Conservation (phyloP, 2,888 invertebrate genomes). For the Caradrina clavipalpis region DNA sequence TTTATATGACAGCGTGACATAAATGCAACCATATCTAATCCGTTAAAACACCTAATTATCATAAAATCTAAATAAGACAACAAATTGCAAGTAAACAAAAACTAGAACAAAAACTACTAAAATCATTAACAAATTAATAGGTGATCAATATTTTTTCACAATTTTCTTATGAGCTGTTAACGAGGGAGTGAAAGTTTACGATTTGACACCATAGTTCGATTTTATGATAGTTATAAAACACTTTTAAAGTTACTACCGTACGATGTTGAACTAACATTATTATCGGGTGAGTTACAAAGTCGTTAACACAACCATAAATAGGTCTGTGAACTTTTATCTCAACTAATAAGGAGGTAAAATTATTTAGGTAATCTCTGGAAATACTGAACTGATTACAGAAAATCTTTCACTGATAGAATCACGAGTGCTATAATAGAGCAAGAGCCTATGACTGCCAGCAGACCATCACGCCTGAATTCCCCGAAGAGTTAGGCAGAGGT, state of each 20-base stretch:
- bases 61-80: constrained; percentile 33
- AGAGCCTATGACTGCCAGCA: no score
- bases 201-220: constrained; percentile 77
- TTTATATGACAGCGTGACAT: no score
- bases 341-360: background rate
- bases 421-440: no score
- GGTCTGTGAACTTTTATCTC: constrained; percentile 44
- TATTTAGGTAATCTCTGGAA: no score
- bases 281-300: constrained; percentile 52
- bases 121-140: constrained; percentile 49
- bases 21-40: background rate
- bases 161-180: constrained; percentile 81
- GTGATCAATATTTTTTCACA: constrained; percentile 62
- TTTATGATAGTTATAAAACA: constrained; percentile 82
- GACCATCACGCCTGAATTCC: no score
- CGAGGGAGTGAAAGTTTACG: constrained; percentile 84
- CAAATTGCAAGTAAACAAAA: constrained; percentile 25
- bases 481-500: no score
- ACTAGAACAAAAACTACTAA: constrained; percentile 30
- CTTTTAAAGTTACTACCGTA: constrained; percentile 64
- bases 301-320: constrained; percentile 55
- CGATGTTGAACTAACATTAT: constrained; percentile 65
- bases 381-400: no score
- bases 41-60: background rate
- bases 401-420: no score